Conservation (phyloP, 2,888 invertebrate genomes). For the Arge pagana region DNA sequence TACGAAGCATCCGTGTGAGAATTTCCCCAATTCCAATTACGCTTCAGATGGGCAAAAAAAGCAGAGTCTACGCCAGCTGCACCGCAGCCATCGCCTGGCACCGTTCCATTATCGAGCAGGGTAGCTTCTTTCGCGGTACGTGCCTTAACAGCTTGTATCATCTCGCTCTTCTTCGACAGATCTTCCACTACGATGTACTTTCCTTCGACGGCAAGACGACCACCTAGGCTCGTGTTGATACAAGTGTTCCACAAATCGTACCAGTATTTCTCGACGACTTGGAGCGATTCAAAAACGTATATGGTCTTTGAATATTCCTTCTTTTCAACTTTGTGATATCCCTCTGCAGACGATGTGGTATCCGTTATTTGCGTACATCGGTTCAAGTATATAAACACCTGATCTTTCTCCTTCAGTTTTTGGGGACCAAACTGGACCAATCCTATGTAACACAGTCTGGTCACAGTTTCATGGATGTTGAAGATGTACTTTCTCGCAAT, state of each 20-base stretch:
- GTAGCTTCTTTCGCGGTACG: conserved; percentile 58
- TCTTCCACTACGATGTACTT: conserved; percentile 60
- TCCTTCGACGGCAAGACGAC: conserved; percentile 53
- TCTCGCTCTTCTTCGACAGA: conserved; percentile 57
- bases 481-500: conserved; percentile 65
- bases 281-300: conserved; percentile 62
- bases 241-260: conserved; percentile 70
- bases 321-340: conserved; percentile 66
- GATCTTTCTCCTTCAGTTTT: conserved; percentile 69
- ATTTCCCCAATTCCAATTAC: conserved; percentile 67
- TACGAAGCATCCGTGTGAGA: conserved; percentile 25
- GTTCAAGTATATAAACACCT: conserved; percentile 74
- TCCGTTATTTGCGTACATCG: conserved; percentile 66
- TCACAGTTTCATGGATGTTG: conserved; percentile 63
- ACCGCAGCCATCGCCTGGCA: conserved; percentile 75
- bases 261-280: conserved; percentile 70
- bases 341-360: conserved; percentile 67
- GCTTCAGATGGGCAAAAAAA: conserved; percentile 68
- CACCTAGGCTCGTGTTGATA: conserved; percentile 68
- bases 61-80: conserved; percentile 76
- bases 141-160: conserved; percentile 58
- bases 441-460: conserved; percentile 69
- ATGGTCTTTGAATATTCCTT: conserved; percentile 63
- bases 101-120: conserved; percentile 61
- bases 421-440: conserved; percentile 72